A percentile compares a stretch with the other conserved stretches of the same genome.
phyloP scores from a whole-genome alignment of 2,797 vertebrate genomes.

The Alca torda region DNA sequence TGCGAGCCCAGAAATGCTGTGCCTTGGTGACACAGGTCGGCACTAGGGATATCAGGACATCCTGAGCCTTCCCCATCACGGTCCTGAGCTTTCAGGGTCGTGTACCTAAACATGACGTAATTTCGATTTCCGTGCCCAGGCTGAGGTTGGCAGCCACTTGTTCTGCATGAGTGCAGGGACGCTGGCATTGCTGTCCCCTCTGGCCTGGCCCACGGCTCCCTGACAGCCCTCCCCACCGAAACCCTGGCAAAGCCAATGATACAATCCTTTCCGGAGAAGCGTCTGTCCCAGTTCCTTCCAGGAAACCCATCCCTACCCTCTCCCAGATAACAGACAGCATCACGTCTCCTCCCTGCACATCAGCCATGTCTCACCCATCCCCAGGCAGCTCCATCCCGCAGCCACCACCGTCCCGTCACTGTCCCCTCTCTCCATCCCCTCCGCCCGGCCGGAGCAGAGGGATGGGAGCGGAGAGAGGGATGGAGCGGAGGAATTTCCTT shows the following conservation, averaged over 20 bases:
- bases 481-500: conserved; percentile 13
- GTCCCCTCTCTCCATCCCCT: background rate
- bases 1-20: background rate
- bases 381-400: background rate
- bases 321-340: background rate
- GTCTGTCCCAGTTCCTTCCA: background rate
- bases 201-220: background rate
- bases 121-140: background rate
- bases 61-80: background rate
- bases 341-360: background rate
- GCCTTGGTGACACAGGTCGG: background rate
- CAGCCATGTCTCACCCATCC: background rate
- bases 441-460: background rate
- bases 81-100: background rate
- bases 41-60: background rate
- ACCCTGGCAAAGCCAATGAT: background rate
- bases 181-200: background rate
- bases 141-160: background rate
- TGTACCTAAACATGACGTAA: rapidly evolving
- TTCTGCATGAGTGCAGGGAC: rapidly evolving
- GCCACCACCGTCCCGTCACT: background rate
- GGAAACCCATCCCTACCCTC: conserved; percentile 35
- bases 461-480: background rate
- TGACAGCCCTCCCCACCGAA: background rate
- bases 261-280: background rate